phyloP scores from a whole-genome alignment of 2,888 invertebrate species.

The Caenorhabditis afra region DNA sequence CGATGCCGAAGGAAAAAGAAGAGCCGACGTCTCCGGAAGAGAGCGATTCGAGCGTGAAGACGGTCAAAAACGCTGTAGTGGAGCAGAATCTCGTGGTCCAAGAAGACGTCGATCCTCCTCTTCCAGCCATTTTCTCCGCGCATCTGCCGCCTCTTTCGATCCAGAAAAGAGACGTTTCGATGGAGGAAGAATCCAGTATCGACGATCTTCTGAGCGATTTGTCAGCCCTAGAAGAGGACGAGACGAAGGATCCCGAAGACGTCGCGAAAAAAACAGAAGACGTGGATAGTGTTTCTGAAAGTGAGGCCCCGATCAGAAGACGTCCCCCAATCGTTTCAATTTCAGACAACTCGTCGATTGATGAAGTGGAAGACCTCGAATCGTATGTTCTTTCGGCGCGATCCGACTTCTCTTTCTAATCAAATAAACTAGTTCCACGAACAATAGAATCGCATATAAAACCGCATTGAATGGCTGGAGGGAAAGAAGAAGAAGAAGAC shows the following conservation, averaged over 20 bases:
- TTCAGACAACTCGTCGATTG: constrained; percentile 40
- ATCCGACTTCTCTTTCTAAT: constrained; percentile 47
- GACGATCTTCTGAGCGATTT: constrained; percentile 23
- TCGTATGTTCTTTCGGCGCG: constrained; percentile 38
- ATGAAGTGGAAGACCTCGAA: constrained; percentile 56
- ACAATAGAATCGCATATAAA: constrained; percentile 20
- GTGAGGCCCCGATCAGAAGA: neutral
- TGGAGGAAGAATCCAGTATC: constrained; percentile 4
- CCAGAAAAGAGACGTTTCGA: neutral
- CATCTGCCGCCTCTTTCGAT: constrained; percentile 10
- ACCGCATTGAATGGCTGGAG: neutral
- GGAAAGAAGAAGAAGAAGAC: too few relatives aligned
- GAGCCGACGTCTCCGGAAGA: too few relatives aligned
- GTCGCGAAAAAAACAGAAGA: constrained; percentile 9
- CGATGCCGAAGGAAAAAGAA: too few relatives aligned
- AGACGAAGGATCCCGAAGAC: neutral
- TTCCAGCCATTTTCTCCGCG: neutral
- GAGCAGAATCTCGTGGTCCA: neutral
- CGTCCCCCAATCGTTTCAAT: too few relatives aligned
- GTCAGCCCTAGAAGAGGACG: constrained; percentile 20
- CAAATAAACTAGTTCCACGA: constrained; percentile 17
- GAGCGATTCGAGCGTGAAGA: neutral
- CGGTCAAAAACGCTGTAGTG: neutral
- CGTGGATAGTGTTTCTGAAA: constrained; percentile 16
- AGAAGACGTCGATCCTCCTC: neutral